Conservation (phyloP, 2,888 invertebrate genomes). For the Morpho achilles region DNA sequence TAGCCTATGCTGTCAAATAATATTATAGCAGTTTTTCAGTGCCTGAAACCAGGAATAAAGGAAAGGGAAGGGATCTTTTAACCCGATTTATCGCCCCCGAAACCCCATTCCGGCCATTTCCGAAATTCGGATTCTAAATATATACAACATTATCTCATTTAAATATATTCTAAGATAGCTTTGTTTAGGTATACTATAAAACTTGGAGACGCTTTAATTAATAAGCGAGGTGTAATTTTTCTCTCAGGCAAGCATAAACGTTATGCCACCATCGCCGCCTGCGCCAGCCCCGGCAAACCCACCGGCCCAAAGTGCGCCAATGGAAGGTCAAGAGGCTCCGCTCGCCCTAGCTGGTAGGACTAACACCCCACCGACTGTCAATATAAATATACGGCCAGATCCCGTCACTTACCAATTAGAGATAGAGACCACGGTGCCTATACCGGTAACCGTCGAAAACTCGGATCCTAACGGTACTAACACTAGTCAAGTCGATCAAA, state of each 20-base stretch:
- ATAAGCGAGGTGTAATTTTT: not conserved
- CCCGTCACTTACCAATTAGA: constrained; percentile 55
- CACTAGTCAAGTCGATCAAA: constrained; percentile 24
- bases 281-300: constrained; percentile 7
- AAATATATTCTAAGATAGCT: too few relatives aligned
- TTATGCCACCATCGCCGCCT: constrained; percentile 39
- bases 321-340: constrained; percentile 5
- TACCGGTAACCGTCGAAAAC: constrained; percentile 49
- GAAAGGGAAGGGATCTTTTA: too few relatives aligned
- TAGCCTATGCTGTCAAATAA: too few relatives aligned
- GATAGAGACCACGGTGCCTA: constrained; percentile 54
- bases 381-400: constrained; percentile 35
- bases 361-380: constrained; percentile 38
- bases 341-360: constrained; percentile 39
- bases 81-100: too few relatives aligned
- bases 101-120: too few relatives aligned
- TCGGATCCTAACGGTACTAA: constrained; percentile 39
- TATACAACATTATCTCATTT: too few relatives aligned
- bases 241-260: constrained; percentile 52
- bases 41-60: too few relatives aligned
- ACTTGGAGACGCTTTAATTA: too few relatives aligned
- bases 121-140: too few relatives aligned
- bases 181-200: too few relatives aligned
- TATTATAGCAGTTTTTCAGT: too few relatives aligned
- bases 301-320: constrained; percentile 5